Percentiles rank a stretch among this genome's conserved stretches.
phyloP scores from a whole-genome alignment of 2,888 invertebrate species.

The Trissolcus brochymenae region DNA sequence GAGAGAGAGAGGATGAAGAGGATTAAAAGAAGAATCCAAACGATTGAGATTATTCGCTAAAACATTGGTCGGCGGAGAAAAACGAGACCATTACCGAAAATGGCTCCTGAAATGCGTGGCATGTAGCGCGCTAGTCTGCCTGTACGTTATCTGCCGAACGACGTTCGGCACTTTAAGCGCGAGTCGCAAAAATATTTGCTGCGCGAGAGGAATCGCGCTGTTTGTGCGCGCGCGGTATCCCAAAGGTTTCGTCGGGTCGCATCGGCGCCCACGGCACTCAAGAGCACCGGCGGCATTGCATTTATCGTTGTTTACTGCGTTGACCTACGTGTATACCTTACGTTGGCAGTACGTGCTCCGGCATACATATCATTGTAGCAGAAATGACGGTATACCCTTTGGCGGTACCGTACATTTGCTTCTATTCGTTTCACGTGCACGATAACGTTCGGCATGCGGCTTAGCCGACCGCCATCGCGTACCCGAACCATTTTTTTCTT shows the following conservation, averaged over 20 bases:
- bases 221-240: conserved; percentile 32
- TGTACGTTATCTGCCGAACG: conserved; percentile 55
- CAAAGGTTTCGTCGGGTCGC: conserved; percentile 53
- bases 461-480: conserved; percentile 29
- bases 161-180: conserved; percentile 64
- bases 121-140: conserved; percentile 39
- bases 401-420: conserved; percentile 56
- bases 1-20: background rate
- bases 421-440: conserved; percentile 56
- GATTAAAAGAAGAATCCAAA: conserved; percentile 44
- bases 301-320: conserved; percentile 59
- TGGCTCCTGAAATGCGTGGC: conserved; percentile 58
- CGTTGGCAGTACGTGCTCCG: conserved; percentile 57
- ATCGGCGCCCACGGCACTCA: conserved; percentile 56
- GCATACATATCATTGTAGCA: conserved; percentile 56
- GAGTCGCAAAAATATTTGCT: conserved; percentile 62
- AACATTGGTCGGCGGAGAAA: conserved; percentile 54
- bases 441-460: conserved; percentile 58
- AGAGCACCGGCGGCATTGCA: conserved; percentile 52
- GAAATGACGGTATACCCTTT: conserved; percentile 57
- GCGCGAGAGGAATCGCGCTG: conserved; percentile 10
- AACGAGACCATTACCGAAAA: conserved; percentile 57
- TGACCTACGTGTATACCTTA: conserved; percentile 58
- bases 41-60: conserved; percentile 41
- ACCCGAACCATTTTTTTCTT: conserved; percentile 38